phyloP scores from a whole-genome alignment of 64 coral and sea anemone species.

The Stichodactyla helianthus region DNA sequence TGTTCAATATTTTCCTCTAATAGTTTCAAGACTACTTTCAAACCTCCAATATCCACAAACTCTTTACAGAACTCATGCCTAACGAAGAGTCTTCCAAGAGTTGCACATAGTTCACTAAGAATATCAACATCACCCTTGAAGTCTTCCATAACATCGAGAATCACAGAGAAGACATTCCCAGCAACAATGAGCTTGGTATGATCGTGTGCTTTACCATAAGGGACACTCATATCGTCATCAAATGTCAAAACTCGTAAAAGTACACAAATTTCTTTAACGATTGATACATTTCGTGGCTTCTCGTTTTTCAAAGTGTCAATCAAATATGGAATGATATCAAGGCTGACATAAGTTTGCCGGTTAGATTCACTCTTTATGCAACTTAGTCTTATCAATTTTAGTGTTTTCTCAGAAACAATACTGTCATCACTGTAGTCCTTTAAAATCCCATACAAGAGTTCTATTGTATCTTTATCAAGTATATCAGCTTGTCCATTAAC shows the following conservation, averaged over 20 bases:
- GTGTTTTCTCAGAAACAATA: constrained; percentile 29
- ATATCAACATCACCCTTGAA: constrained; percentile 31
- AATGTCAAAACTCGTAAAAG: constrained; percentile 74
- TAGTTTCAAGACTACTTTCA: constrained; percentile 62
- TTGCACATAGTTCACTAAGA: constrained; percentile 69
- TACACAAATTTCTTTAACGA: constrained; percentile 68
- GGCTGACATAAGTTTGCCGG: constrained; percentile 66
- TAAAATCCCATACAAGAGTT: constrained; percentile 50
- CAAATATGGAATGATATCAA: constrained; percentile 58
- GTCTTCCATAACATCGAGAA: constrained; percentile 48
- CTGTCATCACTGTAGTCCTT: constrained; percentile 47
- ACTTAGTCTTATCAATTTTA: constrained; percentile 37
- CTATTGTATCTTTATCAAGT: constrained; percentile 40
- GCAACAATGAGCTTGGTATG: constrained; percentile 85
- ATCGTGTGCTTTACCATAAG: constrained; percentile 86
- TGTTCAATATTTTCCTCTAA: constrained; percentile 56
- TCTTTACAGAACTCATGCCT: constrained; percentile 88
- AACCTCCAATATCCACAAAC: constrained; percentile 77
- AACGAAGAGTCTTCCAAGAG: constrained; percentile 71
- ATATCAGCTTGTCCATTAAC: constrained; percentile 61
- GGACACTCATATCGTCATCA: constrained; percentile 90
- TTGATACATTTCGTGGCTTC: neutral
- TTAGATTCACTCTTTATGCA: constrained; percentile 88
- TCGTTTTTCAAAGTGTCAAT: constrained; percentile 53
- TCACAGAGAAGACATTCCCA: constrained; percentile 60